phyloP scores from a whole-genome alignment of 2,113 vertebrate species.

The Accipiter cooperii region DNA sequence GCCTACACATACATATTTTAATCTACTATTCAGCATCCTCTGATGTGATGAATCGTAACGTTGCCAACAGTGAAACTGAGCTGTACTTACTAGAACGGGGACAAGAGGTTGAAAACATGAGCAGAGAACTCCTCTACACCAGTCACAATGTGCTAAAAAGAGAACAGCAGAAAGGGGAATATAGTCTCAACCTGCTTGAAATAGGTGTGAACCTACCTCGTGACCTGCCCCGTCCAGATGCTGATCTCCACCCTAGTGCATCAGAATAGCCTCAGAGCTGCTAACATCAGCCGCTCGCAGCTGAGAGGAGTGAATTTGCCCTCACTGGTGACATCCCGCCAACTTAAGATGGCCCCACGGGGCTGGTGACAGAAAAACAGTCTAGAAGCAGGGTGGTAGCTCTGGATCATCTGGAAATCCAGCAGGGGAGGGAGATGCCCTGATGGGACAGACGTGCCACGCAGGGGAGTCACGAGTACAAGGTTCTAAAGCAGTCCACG shows the following conservation, averaged over 20 bases:
- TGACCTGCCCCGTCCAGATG: background rate
- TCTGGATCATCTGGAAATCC: background rate
- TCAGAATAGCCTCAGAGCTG: background rate
- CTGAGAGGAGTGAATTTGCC: background rate
- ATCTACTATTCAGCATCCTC: background rate
- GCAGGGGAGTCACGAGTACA: accelerated
- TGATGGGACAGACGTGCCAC: background rate
- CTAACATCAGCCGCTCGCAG: background rate
- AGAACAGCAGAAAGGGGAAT: background rate
- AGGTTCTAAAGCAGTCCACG: background rate
- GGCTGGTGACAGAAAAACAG: background rate
- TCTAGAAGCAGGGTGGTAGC: background rate
- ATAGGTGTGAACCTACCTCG: background rate
- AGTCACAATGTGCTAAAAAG: background rate
- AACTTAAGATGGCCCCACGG: background rate
- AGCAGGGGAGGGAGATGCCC: background rate
- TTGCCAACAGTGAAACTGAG: background rate
- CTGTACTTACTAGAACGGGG: background rate
- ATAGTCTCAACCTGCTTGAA: background rate
- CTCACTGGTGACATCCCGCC: background rate
- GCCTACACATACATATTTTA: background rate
- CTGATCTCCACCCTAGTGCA: background rate
- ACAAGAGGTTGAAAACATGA: background rate
- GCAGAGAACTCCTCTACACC: background rate
- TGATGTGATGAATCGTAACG: background rate